A percentile compares a stretch with the other conserved stretches of the same genome.
Conservation (phyloP, 2,797 vertebrate species). For the Crocidura indochinensis region DNA sequence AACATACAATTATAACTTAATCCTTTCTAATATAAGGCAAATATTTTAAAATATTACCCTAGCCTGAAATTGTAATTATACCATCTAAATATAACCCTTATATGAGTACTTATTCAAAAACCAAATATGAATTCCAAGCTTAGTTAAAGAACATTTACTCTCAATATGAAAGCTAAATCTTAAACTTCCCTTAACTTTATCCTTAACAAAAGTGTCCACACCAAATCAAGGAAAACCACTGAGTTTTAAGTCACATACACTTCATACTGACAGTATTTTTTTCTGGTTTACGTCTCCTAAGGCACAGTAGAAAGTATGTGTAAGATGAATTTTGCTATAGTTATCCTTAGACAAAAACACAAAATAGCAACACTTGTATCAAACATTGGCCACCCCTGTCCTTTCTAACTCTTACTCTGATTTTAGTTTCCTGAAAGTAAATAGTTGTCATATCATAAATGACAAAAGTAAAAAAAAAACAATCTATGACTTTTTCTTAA, state of each 20-base stretch:
- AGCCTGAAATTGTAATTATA: neutral
- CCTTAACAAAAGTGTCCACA: neutral
- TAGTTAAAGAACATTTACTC: neutral
- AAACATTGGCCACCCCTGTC: neutral
- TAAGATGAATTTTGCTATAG: neutral
- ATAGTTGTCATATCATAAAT: neutral
- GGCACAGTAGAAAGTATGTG: neutral
- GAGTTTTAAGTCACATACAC: neutral
- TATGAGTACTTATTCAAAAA: conserved; percentile 10
- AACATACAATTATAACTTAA: neutral
- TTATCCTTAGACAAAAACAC: neutral
- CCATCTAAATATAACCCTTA: neutral
- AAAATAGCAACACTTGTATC: too few species aligned
- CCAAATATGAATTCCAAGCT: neutral
- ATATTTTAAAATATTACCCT: conserved; percentile 7
- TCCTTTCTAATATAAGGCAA: conserved; percentile 35
- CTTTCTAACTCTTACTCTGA: neutral
- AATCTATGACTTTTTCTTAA: neutral
- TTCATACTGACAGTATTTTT: neutral
- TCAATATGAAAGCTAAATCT: neutral
- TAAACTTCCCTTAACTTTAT: conserved; percentile 17
- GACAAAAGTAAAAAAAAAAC: neutral
- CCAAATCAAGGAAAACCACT: neutral
- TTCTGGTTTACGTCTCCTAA: neutral
- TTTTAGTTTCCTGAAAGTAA: neutral